Base-by-base conservation (phyloP, 1,140 invertebrate species). In the Streblospio benedicti region DNA sequence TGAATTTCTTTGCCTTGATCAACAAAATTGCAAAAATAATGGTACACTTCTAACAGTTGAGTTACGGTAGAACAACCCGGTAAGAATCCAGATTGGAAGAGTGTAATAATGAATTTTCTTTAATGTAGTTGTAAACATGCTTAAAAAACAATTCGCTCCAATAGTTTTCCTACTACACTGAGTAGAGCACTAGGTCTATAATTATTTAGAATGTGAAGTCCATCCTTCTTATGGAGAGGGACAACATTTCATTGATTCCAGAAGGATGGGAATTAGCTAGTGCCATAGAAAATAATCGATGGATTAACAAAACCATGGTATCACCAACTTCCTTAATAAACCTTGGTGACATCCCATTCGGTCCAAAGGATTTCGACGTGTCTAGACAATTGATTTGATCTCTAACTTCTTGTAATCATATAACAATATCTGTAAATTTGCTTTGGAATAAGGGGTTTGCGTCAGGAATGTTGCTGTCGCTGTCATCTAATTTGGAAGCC, bases 131-230 rank as follows among this genome's bases (percentile, higher is more conserved):
- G n/a, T n/a, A 25, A 52, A 5, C 25, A 16, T 25, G 25, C 5
- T 52, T 52, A 28, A 27, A 25, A 27, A 3, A 52, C 50, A 25
- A 52, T 25, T 30, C 31, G 25, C n/a, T 52, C 50, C 6, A 52
- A 25, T 30, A 52, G 20, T 52, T 52, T 52, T 5, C 6, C 50
- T 28, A 52, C 25, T 18, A 52, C 28, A n/a, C 50, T 52, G 28
- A 52, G 50, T 9, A 52, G 50, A 30, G 50, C 25, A n/a, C 25
- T 52, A 4, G 50, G 50, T 52, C 28, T 52, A n/a, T 52, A 52
- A 27, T 52, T 52, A 27, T 5, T 52, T 9, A 38, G 9, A 38
- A n/a, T 38, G 9, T 9, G n/a, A 9, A 9, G 9, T 9, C n/a
- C 35, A 38, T n/a, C n/a, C n/a, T 38, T 38, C 35, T 38, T 38